Percentiles rank a stretch among this genome's conserved stretches.
phyloP scores from a whole-genome alignment of 2,113 vertebrate species.

The Cyanoliseus patagonus region DNA sequence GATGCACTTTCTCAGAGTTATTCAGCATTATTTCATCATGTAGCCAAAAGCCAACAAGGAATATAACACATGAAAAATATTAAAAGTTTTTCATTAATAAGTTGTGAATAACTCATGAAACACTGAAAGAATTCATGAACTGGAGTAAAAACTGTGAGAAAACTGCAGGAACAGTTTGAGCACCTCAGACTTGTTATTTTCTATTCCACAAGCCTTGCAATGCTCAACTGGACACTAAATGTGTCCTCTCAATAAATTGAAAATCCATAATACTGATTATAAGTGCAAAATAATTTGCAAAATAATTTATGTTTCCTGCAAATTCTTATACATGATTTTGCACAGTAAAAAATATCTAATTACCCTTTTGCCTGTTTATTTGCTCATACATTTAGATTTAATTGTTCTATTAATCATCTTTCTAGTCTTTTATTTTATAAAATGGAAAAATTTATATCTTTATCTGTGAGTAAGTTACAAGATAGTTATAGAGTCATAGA shows the following conservation, averaged over 20 bases:
- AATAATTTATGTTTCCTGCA: neutral
- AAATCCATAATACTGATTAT: neutral
- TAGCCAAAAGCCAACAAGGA: neutral
- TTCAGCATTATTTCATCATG: neutral
- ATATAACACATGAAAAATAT: neutral
- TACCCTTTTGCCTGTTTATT: neutral
- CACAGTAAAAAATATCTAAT: neutral
- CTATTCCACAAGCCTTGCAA: neutral
- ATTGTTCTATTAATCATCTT: neutral
- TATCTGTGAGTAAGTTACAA: neutral
- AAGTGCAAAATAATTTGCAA: neutral
- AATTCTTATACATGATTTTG: neutral
- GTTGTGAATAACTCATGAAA: neutral
- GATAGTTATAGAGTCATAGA: neutral
- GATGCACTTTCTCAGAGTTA: neutral
- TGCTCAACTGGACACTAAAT: neutral
- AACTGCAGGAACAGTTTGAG: neutral
- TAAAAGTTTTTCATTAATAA: neutral
- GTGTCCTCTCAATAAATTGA: neutral
- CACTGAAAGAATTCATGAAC: neutral
- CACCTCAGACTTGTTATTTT: neutral
- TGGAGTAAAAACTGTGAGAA: neutral
- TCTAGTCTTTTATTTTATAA: neutral
- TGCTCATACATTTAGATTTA: neutral
- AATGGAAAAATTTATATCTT: neutral